Percentiles rank a stretch among this genome's conserved stretches.
Conservation (phyloP, 1,140 invertebrate genomes). For the Neodiprion fabricii region DNA sequence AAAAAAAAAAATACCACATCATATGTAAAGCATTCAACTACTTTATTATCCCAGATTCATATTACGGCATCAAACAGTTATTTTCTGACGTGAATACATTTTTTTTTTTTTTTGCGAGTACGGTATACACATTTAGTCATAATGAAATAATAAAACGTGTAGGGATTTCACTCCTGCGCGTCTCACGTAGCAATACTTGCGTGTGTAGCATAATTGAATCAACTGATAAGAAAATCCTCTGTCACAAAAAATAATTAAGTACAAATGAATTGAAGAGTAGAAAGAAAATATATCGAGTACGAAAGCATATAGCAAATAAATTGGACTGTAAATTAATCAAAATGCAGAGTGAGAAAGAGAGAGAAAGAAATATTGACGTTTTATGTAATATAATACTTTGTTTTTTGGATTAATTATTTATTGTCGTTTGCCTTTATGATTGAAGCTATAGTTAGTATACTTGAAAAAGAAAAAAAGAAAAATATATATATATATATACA, state of each 20-base stretch:
- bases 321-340: too few relatives aligned
- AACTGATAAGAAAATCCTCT: neutral
- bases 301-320: too few relatives aligned
- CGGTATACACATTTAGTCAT: neutral
- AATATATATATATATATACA: neutral
- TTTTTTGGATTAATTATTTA: neutral
- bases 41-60: too few relatives aligned
- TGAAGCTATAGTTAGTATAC: neutral
- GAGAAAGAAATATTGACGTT: neutral
- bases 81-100: neutral
- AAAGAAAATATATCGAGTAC: neutral
- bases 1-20: too few relatives aligned
- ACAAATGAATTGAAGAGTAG: neutral
- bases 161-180: neutral
- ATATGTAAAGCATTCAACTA: too few relatives aligned
- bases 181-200: neutral
- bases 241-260: neutral
- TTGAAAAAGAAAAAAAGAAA: neutral
- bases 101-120: too few relatives aligned
- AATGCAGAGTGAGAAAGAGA: neutral
- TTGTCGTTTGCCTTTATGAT: neutral
- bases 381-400: neutral
- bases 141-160: neutral
- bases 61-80: neutral
- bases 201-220: neutral